phyloP scores from a whole-genome alignment of 2,888 invertebrate genomes.

The Mechanitis mazaeus region DNA sequence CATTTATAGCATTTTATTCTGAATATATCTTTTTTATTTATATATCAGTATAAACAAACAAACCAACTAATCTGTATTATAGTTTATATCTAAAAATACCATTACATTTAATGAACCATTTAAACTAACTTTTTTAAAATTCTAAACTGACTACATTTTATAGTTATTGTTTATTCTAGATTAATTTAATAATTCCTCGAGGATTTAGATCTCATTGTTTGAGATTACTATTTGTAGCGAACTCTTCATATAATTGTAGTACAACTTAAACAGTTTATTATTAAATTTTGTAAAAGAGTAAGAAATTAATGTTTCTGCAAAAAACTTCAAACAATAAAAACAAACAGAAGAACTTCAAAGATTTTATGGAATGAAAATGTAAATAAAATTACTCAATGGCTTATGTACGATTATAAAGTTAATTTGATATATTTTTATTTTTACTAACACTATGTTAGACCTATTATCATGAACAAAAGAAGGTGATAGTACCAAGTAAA shows the following conservation, averaged over 20 bases:
- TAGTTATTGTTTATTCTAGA: conserved; percentile 2
- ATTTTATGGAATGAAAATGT: background rate
- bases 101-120: no score
- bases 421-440: no score
- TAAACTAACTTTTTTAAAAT: no score
- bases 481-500: conserved; percentile 19
- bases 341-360: no score
- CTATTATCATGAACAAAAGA: conserved; percentile 19
- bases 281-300: no score
- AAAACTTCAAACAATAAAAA: no score
- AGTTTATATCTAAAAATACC: no score
- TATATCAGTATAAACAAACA: no score
- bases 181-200: conserved; percentile 11
- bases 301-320: no score
- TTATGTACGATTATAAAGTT: conserved; percentile 9
- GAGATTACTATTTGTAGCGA: conserved; percentile 10
- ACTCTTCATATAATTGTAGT: no score
- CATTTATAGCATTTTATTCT: background rate
- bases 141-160: conserved; percentile 5
- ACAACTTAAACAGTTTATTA: no score
- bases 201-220: conserved; percentile 8
- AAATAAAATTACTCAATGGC: conserved; percentile 14
- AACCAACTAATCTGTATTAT: background rate
- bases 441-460: conserved; percentile 8
- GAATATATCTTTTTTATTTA: conserved; percentile 3